Conservation (phyloP, 2,797 vertebrate genomes). For the Salmo trutta region DNA sequence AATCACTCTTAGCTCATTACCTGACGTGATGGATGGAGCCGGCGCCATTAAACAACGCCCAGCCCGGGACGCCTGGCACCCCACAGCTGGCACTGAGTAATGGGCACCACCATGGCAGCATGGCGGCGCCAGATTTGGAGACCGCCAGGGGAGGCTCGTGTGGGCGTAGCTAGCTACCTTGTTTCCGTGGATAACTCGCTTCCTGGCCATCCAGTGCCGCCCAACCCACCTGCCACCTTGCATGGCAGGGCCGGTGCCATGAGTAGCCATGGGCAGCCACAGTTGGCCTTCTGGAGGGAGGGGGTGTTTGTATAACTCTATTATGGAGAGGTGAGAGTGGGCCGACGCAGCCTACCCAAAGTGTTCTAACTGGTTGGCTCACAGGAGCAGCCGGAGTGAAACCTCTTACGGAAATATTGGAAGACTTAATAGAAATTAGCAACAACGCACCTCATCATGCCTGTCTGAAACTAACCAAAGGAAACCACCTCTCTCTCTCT, state of each 20-base stretch:
- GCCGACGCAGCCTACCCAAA: slow-evolving; percentile 25
- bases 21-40: slow-evolving; percentile 75
- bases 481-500: not conserved
- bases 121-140: slow-evolving; percentile 56
- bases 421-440: not conserved
- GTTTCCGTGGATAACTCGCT: slow-evolving; percentile 51
- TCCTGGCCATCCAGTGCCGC: slow-evolving; percentile 53
- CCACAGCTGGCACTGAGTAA: slow-evolving; percentile 69
- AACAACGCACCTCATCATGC: not conserved
- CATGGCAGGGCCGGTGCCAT: slow-evolving; percentile 50
- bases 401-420: not conserved
- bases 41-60: slow-evolving; percentile 72
- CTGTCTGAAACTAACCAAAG: not conserved
- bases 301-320: slow-evolving; percentile 32
- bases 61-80: slow-evolving; percentile 65
- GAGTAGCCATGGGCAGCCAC: slow-evolving; percentile 60
- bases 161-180: slow-evolving; percentile 58
- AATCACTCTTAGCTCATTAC: slow-evolving; percentile 76
- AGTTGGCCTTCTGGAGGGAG: slow-evolving; percentile 42
- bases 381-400: not conserved
- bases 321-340: slow-evolving; percentile 28
- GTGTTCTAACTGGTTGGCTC: slow-evolving; percentile 48
- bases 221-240: slow-evolving; percentile 70
- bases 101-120: slow-evolving; percentile 56
- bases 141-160: slow-evolving; percentile 52